Conservation (phyloP, 2,113 vertebrate genomes). For the Erpornis zantholeuca region DNA sequence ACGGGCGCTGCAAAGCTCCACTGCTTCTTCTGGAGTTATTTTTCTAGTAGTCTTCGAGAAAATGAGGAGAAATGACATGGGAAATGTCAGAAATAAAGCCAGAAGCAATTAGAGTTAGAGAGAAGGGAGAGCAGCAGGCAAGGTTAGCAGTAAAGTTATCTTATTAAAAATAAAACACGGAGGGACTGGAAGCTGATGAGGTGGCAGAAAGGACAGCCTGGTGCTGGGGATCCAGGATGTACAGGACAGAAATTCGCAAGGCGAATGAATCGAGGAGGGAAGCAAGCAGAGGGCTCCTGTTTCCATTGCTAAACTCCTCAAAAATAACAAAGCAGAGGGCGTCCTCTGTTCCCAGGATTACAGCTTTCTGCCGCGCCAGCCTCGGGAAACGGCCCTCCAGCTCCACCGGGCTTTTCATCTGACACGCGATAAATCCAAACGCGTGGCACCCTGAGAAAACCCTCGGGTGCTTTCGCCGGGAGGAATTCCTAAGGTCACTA, state of each 20-base stretch:
- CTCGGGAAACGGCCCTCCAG: neutral
- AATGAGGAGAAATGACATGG: constrained; percentile 62
- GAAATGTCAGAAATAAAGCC: constrained; percentile 68
- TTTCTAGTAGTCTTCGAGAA: constrained; percentile 42
- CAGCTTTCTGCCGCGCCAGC: neutral
- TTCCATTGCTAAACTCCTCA: constrained; percentile 21
- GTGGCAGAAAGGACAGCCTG: constrained; percentile 9
- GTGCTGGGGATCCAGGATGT: neutral
- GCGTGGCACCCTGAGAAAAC: neutral
- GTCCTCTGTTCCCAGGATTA: constrained; percentile 16
- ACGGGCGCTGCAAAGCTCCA: neutral
- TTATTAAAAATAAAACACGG: constrained; percentile 37
- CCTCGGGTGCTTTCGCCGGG: neutral
- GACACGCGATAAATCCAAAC: neutral
- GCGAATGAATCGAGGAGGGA: neutral
- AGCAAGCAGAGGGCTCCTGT: neutral
- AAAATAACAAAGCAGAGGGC: constrained; percentile 56
- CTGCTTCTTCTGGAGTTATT: constrained; percentile 30
- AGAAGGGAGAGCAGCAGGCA: constrained; percentile 33
- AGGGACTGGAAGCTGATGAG: constrained; percentile 8
- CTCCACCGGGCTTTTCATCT: neutral
- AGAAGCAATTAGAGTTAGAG: constrained; percentile 60
- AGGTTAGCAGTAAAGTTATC: constrained; percentile 56
- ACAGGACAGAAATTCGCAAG: neutral
- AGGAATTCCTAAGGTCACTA: neutral